Evolutionary conservation across 2,113 vertebrate species (phyloP), one percentile per base, ranked within the genome.

Genomic region (Antechinus flavipes): DNA sequence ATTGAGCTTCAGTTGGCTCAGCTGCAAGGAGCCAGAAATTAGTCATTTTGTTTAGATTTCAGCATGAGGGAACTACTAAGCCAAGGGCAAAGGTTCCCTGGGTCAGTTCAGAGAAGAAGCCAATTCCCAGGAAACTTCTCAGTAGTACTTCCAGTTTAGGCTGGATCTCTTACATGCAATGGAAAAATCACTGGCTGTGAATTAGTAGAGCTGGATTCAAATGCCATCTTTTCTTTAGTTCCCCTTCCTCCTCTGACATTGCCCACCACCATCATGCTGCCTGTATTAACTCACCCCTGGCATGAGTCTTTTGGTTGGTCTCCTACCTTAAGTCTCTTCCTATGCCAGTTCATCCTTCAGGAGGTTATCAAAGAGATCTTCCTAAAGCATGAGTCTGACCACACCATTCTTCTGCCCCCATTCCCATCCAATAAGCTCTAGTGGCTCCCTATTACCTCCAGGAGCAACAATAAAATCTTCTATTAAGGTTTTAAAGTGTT

Each of bases 11-110:
- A 84, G 68, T 84, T 42, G n/a, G 68, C 68, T 84, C 68, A 84
- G n/a, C 14, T 84, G 68, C 68, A 84, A 84, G n/a, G n/a, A 84
- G 68, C 14, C 68, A 84, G n/a, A 84, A 84, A 84, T 84, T 23
- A 84, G 68, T 84, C 68, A 84, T 84, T 84, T 84, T 84, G 68
- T 84, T 84, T 84, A 84, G 68, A 84, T 84, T 84, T 84, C 68
- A 84, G 68, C 16, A 42, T 84, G 68, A 42, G 68, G 68, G 68
- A 42, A n/a, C 7, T 84, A 42, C 68, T 84, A 19, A 19, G 68
- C 68, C 68, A 84, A 84, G 68, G n/a, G 68, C 68, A 84, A 84
- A 84, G 68, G n/a, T 84, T 42, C n/a, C n/a, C n/a, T 42, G 68
- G 68, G 68, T 84, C 68, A 84, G 16, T 84, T 84, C 68, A 84